Evolutionary conservation across 2,797 vertebrate species (phyloP).

Genomic region (Clamator glandarius): DNA sequence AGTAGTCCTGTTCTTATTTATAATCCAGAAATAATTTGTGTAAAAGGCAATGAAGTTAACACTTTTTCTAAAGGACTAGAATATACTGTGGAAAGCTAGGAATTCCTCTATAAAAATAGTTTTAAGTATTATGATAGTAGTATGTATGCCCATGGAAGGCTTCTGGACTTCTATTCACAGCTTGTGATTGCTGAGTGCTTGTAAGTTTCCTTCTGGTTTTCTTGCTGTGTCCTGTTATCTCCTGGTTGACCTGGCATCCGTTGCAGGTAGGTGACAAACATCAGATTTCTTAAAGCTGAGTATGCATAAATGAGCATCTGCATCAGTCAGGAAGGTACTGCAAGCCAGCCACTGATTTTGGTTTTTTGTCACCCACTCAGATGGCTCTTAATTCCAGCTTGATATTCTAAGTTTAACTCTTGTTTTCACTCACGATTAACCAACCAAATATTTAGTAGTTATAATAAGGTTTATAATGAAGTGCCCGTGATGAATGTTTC

Average conservation of each 20-base stretch:
- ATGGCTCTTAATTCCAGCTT: not conserved
- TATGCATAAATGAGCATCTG: not conserved
- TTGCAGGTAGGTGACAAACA: not conserved
- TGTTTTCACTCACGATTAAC: conserved; percentile 13
- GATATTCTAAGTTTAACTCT: not conserved
- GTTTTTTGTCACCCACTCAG: not conserved
- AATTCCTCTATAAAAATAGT: not conserved
- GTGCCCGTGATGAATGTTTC: not conserved
- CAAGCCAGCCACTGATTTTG: conserved; percentile 2
- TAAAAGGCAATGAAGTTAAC: not conserved
- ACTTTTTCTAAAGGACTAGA: not conserved
- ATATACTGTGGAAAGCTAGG: not conserved
- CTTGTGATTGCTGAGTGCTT: not conserved
- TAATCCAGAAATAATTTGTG: not conserved
- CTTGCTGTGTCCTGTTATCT: not conserved
- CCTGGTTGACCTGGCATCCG: not conserved
- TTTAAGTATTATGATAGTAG: not conserved
- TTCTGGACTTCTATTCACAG: not conserved
- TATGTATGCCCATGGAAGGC: fast-evolving
- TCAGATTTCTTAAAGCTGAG: not conserved
- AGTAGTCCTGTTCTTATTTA: not conserved
- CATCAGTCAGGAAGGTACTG: not conserved
- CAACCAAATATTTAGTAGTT: conserved; percentile 11
- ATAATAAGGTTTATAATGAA: conserved; percentile 10
- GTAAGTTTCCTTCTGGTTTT: not conserved